Conservation (phyloP, 1,140 invertebrate species). For the Rhyacophila brunnea region DNA sequence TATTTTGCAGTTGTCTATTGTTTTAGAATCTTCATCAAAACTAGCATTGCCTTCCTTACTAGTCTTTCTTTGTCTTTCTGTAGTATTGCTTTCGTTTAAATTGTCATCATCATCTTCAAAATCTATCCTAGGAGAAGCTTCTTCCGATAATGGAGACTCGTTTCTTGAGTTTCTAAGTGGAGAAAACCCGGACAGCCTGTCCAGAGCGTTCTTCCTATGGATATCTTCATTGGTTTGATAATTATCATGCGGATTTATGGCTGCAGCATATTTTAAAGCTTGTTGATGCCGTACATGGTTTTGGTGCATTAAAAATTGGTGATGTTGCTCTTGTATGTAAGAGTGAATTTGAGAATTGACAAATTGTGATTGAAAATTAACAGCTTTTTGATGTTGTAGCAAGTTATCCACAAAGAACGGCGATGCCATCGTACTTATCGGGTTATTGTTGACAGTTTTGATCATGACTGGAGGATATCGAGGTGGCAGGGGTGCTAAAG, state of each 20-base stretch:
- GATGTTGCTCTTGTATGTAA: slow-evolving; percentile 43
- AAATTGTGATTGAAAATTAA: slow-evolving; percentile 51
- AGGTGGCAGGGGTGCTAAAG: slow-evolving; percentile 7
- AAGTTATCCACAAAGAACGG: slow-evolving; percentile 53
- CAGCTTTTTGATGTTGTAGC: slow-evolving; percentile 47
- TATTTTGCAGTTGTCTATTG: not conserved
- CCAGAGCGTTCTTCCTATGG: slow-evolving; percentile 11
- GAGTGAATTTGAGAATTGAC: slow-evolving; percentile 49
- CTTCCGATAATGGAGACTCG: slow-evolving; percentile 19
- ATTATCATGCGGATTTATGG: slow-evolving; percentile 2
- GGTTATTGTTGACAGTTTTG: slow-evolving; percentile 31
- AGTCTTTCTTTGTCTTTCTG: not conserved
- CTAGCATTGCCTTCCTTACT: slow-evolving; percentile 5
- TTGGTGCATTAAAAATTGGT: slow-evolving; percentile 38
- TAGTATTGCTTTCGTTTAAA: slow-evolving; percentile 5
- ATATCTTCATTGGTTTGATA: slow-evolving; percentile 19
- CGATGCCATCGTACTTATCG: slow-evolving; percentile 42
- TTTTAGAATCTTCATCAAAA: slow-evolving; percentile 11
- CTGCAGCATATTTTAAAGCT: slow-evolving; percentile 25
- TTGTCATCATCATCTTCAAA: slow-evolving; percentile 32
- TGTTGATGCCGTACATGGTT: slow-evolving; percentile 45
- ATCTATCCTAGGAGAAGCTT: slow-evolving; percentile 25
- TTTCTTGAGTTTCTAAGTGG: slow-evolving; percentile 21
- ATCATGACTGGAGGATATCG: slow-evolving; percentile 28
- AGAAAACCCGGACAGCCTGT: slow-evolving; percentile 12